phyloP scores from a whole-genome alignment of 2,797 vertebrate species.

The Arctocebus calabarensis region DNA sequence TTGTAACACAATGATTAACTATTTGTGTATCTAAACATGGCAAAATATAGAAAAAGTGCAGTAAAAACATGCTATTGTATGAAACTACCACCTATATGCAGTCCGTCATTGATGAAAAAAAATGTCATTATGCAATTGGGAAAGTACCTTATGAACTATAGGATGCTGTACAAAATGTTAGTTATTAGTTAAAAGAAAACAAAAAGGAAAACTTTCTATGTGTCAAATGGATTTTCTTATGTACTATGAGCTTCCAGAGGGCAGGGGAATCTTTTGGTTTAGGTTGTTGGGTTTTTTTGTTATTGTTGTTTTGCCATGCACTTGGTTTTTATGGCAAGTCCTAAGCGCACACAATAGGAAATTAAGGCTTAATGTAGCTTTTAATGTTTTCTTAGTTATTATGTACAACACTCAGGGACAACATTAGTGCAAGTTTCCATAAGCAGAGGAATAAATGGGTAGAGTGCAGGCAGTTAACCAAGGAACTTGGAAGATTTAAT shows the following conservation, averaged over 20 bases:
- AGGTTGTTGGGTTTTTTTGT: slow-evolving; percentile 31
- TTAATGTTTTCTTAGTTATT: slow-evolving; percentile 57
- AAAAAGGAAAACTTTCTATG: not conserved
- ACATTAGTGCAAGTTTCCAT: not conserved
- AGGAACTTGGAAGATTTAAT: slow-evolving; percentile 35
- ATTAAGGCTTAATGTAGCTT: slow-evolving; percentile 54
- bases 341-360: slow-evolving; percentile 28
- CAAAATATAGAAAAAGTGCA: not conserved
- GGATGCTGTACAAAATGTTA: not conserved
- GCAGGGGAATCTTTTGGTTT: slow-evolving; percentile 17
- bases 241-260: not conserved
- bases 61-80: not conserved
- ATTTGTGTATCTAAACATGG: not conserved
- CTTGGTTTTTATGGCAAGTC: not conserved
- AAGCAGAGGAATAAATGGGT: slow-evolving; percentile 9
- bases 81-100: not conserved
- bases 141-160: slow-evolving; percentile 1
- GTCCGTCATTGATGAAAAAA: not conserved
- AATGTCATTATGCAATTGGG: not conserved
- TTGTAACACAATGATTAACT: not conserved
- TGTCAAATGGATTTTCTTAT: slow-evolving; percentile 3
- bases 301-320: slow-evolving; percentile 25
- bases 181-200: slow-evolving; percentile 21
- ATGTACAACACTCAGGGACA: not conserved
- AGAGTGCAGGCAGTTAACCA: not conserved